Conservation (phyloP, 2,797 vertebrate genomes). For the Cyclopterus lumpus region DNA sequence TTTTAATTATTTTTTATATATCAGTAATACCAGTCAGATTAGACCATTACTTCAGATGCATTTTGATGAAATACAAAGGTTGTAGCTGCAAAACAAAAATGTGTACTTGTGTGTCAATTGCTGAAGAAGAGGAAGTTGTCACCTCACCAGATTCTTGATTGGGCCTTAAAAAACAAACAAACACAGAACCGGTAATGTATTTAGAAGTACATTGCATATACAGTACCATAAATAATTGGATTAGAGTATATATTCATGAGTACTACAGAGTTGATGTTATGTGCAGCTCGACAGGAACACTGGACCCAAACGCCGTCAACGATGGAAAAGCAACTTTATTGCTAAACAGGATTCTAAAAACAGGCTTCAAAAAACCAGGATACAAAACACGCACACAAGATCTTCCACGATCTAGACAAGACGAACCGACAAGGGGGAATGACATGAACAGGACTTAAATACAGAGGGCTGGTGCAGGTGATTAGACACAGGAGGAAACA, state of each 20-base stretch:
- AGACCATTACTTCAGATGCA: background rate
- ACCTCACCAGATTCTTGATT: background rate
- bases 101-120: background rate
- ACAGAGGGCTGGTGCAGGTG: too few species aligned
- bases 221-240: conserved; percentile 10
- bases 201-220: background rate
- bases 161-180: background rate
- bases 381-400: too few species aligned
- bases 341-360: too few species aligned
- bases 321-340: too few species aligned
- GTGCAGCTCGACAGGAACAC: too few species aligned
- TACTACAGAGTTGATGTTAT: conserved; percentile 30
- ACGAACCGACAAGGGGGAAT: too few species aligned
- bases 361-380: too few species aligned
- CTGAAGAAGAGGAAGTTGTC: background rate
- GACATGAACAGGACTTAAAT: too few species aligned
- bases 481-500: too few species aligned
- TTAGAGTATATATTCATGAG: conserved; percentile 9
- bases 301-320: too few species aligned
- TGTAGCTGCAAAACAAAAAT: background rate
- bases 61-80: conserved; percentile 3
- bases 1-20: background rate
- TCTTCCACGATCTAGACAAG: too few species aligned
- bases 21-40: background rate
- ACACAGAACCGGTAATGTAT: background rate